Evolutionary conservation across 1,140 invertebrate species (phyloP), one percentile per base, ranked within the genome.

Genomic region (Wiebesia pumilae): DNA sequence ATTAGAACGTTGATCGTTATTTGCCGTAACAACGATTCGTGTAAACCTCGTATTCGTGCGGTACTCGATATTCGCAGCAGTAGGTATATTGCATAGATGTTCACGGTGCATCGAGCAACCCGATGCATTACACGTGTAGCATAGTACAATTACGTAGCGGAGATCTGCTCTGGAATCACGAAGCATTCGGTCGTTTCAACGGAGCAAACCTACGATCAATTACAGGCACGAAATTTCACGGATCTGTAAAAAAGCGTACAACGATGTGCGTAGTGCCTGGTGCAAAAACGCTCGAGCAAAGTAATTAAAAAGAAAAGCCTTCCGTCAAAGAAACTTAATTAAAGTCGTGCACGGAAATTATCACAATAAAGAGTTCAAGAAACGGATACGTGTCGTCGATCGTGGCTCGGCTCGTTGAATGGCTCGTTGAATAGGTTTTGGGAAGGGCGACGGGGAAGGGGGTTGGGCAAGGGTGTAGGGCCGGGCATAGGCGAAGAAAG

Each of bases 281-380:
- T 3, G 19, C 35, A 71, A 71, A 71, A 71, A 71, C 7, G 19
- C 2, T 0, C 12, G 19, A 71, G 35, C 16, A 38, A 71, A 21
- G 33, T 16, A 71, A 71, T 71, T 38, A 71, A 71, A 71, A 65
- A 40, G 2, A 58, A 62, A 81, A 62, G 58, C 54, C 35, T 67
- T 19, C n/a, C 38, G 62, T 6, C 40, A 69, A 69, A 69, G 62
- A 69, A 69, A 81, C 30, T 81, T 30, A 69, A 81, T 69, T 69
- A 81, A 81, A 67, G 0, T 9, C 33, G 16, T 33, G 30, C 1
- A 67, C 16, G 19, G 10, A 40, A 69, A 81, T 81, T 73, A 83
- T 35, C 69, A 83, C 54, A 58, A 83, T 73, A 83, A 73, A 51
- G 65, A 71, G 40, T 19, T 12, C 33, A 38, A 38, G 27, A 62